These are phyloP conservation scores for Mus spicilegus DNA, from an alignment of 2,113 vertebrate genomes.

Conservation along the genomic window DNA sequence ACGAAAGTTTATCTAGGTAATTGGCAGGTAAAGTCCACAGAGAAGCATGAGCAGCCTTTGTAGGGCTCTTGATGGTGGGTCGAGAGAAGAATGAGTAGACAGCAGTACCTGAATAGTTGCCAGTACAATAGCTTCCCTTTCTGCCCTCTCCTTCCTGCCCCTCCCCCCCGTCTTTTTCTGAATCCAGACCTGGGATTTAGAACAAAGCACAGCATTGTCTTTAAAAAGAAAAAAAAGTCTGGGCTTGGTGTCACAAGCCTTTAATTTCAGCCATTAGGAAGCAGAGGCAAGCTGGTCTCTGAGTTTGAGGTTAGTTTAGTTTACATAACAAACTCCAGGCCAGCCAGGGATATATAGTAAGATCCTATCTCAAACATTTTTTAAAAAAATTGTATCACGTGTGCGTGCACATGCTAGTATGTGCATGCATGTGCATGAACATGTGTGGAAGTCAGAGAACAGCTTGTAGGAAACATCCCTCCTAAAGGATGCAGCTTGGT, in stretches of 20 bases:
- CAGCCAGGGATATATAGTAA: background rate
- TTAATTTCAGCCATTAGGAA: background rate
- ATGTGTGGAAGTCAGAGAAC: background rate
- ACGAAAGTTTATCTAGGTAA: background rate
- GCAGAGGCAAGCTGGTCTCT: background rate
- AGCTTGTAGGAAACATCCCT: background rate
- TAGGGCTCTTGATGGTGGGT: background rate
- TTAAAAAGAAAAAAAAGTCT: background rate
- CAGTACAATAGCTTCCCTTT: background rate
- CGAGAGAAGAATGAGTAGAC: too few relatives aligned
- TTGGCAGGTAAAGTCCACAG: background rate
- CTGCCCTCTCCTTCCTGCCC: background rate
- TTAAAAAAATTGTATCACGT: background rate
- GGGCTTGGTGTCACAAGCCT: background rate
- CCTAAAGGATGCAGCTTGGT: background rate
- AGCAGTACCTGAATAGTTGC: background rate
- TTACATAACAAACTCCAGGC: background rate
- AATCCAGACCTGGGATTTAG: background rate
- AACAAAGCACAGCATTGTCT: background rate
- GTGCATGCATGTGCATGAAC: background rate
- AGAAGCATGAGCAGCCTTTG: background rate
- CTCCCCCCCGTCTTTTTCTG: background rate
- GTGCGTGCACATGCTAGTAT: background rate
- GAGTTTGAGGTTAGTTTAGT: background rate
- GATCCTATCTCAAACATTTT: background rate